Evolutionary conservation across 2,888 invertebrate species (phyloP).

Genomic region (Hypena proboscidalis): DNA sequence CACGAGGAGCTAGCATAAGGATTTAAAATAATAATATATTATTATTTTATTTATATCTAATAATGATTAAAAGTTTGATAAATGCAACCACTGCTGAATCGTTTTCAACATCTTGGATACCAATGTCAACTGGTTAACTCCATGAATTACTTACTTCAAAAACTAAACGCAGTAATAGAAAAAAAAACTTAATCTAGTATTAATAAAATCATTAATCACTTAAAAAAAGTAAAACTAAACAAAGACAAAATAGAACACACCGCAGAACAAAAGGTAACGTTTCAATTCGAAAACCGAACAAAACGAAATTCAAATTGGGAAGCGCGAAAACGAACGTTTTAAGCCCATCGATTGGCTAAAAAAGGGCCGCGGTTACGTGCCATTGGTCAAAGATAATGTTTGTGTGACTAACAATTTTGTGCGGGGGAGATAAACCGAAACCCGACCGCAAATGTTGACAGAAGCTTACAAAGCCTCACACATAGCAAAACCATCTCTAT

Average conservation of each 20-base stretch:
- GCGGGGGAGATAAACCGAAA: conserved; percentile 80
- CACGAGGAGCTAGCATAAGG: too few species aligned
- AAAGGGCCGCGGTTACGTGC: conserved; percentile 68
- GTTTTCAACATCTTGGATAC: too few species aligned
- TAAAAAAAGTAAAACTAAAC: conserved; percentile 11
- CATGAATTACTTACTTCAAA: too few species aligned
- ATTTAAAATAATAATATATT: too few species aligned
- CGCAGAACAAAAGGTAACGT: conserved; percentile 26
- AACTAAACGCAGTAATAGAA: too few species aligned
- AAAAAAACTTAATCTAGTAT: too few species aligned
- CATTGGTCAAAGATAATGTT: conserved; percentile 85
- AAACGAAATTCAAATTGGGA: conserved; percentile 60
- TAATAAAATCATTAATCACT: too few species aligned
- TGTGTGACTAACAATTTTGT: conserved; percentile 75
- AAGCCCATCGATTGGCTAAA: conserved; percentile 73
- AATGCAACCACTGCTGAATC: too few species aligned
- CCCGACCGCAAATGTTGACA: conserved; percentile 79
- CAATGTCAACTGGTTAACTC: too few species aligned
- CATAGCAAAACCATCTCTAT: conserved; percentile 49
- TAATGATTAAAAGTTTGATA: too few species aligned
- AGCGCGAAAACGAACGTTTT: conserved; percentile 63
- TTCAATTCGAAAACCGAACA: conserved; percentile 46
- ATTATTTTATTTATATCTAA: too few species aligned
- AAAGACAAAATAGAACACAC: conserved; percentile 20
- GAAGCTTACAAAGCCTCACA: conserved; percentile 45